Evolutionary conservation across 1,140 invertebrate genomes (phyloP), one percentile per base, ranked within the genome.

Genomic region (Pseudomyrmex concolor): DNA sequence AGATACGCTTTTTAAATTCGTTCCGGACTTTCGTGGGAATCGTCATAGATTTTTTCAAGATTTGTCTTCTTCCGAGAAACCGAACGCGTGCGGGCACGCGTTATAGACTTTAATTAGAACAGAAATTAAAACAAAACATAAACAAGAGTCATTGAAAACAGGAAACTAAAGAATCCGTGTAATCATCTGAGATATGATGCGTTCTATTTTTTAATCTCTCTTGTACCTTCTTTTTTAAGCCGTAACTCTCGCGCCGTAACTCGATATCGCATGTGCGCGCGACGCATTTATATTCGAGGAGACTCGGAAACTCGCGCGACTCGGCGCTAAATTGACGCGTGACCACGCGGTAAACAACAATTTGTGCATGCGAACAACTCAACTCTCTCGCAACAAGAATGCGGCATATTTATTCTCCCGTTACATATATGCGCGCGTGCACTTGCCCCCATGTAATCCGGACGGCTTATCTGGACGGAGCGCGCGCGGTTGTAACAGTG

Each of bases 261-360:
- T 13, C 13, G 43, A 80, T 70, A 70, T 57, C n/a, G 54, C 51
- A 54, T 43, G 48, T 9, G 34, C 13, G 50, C 34, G 34, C 34
- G 34, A 34, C 34, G 55, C 43, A 25, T 5, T 17, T 12, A 25
- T 13, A 62, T 51, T 55, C 2, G 34, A 34, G 15, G 25, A 55
- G 12, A 45, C 48, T 64, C 48, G 60, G 73, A 57, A 48, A 55
- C 63, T 77, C 45, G n/a, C 45, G n/a, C 74, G 72, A 22, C 15
- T n/a, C n/a, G 64, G 54, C 76, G 66, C 67, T 80, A 80, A 80
- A 68, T 80, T 80, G 76, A 80, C 76, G 66, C 76, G 76, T 80
- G 76, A 80, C 66, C 45, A 51, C 43, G 45, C 76, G 76, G 76
- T 68, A 22, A 80, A 50, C 66, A 80, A 80, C 54, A 80, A 80